Base-by-base conservation (phyloP, 2,797 vertebrate genomes). In the Paedocypris micromegethes region DNA sequence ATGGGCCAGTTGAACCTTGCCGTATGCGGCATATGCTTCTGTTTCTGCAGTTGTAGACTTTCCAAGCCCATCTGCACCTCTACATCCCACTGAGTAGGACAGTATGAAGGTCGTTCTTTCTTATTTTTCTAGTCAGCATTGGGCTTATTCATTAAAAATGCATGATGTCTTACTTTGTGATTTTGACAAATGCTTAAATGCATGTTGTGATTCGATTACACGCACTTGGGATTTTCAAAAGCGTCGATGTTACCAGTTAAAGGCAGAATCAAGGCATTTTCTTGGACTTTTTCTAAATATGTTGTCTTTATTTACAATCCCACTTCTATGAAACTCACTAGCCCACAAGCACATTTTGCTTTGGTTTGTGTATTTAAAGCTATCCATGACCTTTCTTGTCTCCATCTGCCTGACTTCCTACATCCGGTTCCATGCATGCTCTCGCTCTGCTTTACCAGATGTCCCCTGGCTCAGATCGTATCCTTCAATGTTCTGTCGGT, bases 1-100 rank as follows among this genome's bases (percentile, higher is more conserved):
- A 70, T 74, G 72, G 66, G 41, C 51, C 61, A 74, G 50, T 56
- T 69, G 61, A 56, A 65, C 37, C 54, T 59, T 49, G 53, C 49
- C 54, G 9, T 64, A 73, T 47, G 5, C 41, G 44, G 40, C 72
- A 73, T 64, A 73, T 73, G 55, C 44, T 64, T 68, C 60, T 23
- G 6, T 58, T 68, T 68, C 44, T 48, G 38, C 23, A 47, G 64
- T 46, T 58, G 6, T 38, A 52, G 40, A 50, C n/a, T 42, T 62
- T 50, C 52, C 38, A 43, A 9, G 38, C 43, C 41, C 59, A 73
- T 62, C 53, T 46, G 66, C 54, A 51, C 59, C 8, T 55, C n/a
- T 59, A 52, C 53, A 64, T 9, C 54, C 48, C 46, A 73, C 67
- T 62, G 48, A 49, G 48, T n/a, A 68, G 59, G 53, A 40, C 59